Evolutionary conservation across 1,140 invertebrate species (phyloP), one percentile per base, ranked within the genome.

Genomic region (Orussus abietinus): DNA sequence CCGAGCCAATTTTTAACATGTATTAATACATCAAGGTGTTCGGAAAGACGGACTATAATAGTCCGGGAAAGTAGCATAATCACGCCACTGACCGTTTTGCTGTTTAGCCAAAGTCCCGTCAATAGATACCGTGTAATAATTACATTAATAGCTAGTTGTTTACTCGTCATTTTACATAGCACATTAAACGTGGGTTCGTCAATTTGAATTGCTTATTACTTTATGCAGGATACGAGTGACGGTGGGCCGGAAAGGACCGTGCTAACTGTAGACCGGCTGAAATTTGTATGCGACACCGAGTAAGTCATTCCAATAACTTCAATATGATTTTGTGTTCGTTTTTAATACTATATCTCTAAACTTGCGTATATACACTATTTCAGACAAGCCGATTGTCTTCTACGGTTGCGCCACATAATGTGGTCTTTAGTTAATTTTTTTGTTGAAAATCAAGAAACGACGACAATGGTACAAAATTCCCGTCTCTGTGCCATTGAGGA

Each of bases 351-450:
- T 30, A 10, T 36, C 35, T 35, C 13, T 29, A 14, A 36, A 44
- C 32, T 42, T 53, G 20, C 29, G 40, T 26, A 55, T 35, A 43
- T 17, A 20, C 30, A 46, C 39, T 19, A 36, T 38, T 49, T 12
- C 64, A 77, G 75, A 14, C 60, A 72, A 47, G 70, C 72, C 2
- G 47, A 66, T 3, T n/a, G 57, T 1, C 42, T 82, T 4, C 25
- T 78, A 5, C 52, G 69, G 41, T 66, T 75, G 2, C 66, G 75
- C 17, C 61, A 74, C 40, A 63, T 74, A 44, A 51, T 81, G 11
- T 78, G 77, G 76, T 52, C 47, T 2, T 52, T 77, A n/a, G 63
- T 77, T 4, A 36, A 75, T 3, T 80, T 76, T 49, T 70, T 75
- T 47, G 66, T 79, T 12, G 61, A 75, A 32, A 72, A 72, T 14